phyloP scores from a whole-genome alignment of 2,888 invertebrate genomes.

The Cartodere bifasciata region DNA sequence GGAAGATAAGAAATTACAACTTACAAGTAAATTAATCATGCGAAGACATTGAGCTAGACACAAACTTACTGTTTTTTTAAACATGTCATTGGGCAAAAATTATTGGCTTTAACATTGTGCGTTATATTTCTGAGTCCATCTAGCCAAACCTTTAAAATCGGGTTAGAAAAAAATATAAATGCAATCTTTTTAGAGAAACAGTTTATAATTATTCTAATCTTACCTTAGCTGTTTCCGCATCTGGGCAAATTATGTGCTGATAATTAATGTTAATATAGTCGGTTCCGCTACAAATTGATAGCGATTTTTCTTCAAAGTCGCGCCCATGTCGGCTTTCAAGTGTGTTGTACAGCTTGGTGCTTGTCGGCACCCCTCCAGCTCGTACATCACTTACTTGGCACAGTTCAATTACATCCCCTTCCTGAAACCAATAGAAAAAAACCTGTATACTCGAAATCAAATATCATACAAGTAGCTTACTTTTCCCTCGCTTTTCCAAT shows the following conservation, averaged over 20 bases:
- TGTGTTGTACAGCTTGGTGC: constrained; percentile 65
- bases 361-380: constrained; percentile 86
- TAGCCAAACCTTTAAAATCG: constrained; percentile 76
- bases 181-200: neutral
- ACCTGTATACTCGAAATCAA: no score
- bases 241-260: constrained; percentile 91
- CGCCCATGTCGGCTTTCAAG: constrained; percentile 68
- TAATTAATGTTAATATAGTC: constrained; percentile 99
- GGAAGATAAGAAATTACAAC: no score
- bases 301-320: constrained; percentile 77
- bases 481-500: constrained; percentile 94
- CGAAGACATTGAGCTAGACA: constrained; percentile 14
- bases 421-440: constrained; percentile 47
- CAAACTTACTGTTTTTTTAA: constrained; percentile 97
- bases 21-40: constrained; percentile 5
- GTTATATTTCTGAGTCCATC: constrained; percentile 88
- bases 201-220: constrained; percentile 14
- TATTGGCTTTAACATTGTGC: constrained; percentile 98
- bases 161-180: constrained; percentile 2
- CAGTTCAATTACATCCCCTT: constrained; percentile 95
- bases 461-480: constrained; percentile 39
- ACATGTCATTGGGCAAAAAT: constrained; percentile 97
- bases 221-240: constrained; percentile 89
- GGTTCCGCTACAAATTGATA: constrained; percentile 95
- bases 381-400: constrained; percentile 97